phyloP scores from a whole-genome alignment of 2,113 vertebrate genomes.

The Microcebus tavaratra region DNA sequence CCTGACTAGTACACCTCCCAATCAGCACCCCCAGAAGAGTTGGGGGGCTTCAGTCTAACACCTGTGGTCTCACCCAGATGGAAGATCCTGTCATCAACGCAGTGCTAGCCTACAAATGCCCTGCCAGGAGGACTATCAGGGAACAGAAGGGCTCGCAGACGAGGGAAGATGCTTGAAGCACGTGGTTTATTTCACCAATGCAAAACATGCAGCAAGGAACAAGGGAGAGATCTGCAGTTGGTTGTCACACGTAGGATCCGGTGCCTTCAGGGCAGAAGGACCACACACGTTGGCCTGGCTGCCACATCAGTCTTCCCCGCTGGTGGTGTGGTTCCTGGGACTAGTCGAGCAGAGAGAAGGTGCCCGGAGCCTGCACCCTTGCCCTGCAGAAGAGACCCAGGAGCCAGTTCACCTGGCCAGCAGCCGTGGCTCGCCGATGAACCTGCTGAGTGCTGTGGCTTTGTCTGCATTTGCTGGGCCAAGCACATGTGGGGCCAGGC shows the following conservation, averaged over 20 bases:
- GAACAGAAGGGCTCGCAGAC: neutral
- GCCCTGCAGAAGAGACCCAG: neutral
- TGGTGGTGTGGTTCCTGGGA: neutral
- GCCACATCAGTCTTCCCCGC: neutral
- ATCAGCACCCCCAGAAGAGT: neutral
- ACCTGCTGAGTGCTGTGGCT: neutral
- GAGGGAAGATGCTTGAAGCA: neutral
- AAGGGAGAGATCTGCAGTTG: neutral
- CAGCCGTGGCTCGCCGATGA: rapidly evolving
- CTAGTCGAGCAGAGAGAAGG: rapidly evolving
- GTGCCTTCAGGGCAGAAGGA: neutral
- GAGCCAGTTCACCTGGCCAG: neutral
- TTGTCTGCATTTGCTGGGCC: rapidly evolving
- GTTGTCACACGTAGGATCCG: neutral
- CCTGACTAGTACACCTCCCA: neutral
- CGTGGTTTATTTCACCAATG: neutral
- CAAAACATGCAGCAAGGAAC: neutral
- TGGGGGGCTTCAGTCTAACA: neutral
- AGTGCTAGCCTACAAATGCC: too few relatives aligned
- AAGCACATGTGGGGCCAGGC: neutral
- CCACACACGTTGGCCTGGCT: rapidly evolving
- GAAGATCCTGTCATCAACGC: too few relatives aligned
- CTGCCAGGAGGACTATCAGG: rapidly evolving
- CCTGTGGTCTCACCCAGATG: neutral
- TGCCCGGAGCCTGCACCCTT: neutral